Evolutionary conservation across 2,888 invertebrate genomes (phyloP), one percentile per base, ranked within the genome.

Genomic region (Hyposoter didymator): DNA sequence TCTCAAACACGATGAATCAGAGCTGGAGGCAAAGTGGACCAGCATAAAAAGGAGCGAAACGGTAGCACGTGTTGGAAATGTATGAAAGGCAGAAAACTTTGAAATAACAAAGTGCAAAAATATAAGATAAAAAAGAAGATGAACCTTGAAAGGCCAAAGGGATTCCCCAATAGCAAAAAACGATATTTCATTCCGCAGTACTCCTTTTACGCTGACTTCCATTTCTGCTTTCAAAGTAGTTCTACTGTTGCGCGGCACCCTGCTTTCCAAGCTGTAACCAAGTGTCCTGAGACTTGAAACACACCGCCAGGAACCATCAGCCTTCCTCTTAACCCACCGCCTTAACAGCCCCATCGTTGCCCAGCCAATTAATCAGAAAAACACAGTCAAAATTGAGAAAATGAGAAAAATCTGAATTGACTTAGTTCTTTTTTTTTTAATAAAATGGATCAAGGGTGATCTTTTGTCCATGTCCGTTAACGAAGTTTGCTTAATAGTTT

Each of bases 161-260:
- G 66, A 49, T 45, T 76, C 45, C 72, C 78, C 79, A 81, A 83
- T 81, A 78, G 81, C 84, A 87, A 84, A 84, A 85, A 84, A 79
- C 82, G 55, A 89, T 89, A 88, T 88, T 88, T 88, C 86, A 88
- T 88, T 87, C 83, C 82, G n/a, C n/a, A 17, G 84, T 84, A 84
- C 78, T 85, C 74, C 69, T 67, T 84, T 82, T 72, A 78, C 75
- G 67, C 70, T 45, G 17, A 59, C 78, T 73, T 80, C 76, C 67
- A 79, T 72, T 39, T 80, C 32, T 49, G 79, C n/a, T 64, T 32
- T 45, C 49, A 32, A 55, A 32, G 10, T 19, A 45, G n/a, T 22
- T n/a, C 32, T 55, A 55, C 52, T 47, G 22, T 64, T 22, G 19
- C 17, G 14, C n/a, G 43, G 39, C 19, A 7, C 17, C 10, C 43